Evolutionary conservation across 2,888 invertebrate genomes (phyloP).

Genomic region (Heliconius hortense): DNA sequence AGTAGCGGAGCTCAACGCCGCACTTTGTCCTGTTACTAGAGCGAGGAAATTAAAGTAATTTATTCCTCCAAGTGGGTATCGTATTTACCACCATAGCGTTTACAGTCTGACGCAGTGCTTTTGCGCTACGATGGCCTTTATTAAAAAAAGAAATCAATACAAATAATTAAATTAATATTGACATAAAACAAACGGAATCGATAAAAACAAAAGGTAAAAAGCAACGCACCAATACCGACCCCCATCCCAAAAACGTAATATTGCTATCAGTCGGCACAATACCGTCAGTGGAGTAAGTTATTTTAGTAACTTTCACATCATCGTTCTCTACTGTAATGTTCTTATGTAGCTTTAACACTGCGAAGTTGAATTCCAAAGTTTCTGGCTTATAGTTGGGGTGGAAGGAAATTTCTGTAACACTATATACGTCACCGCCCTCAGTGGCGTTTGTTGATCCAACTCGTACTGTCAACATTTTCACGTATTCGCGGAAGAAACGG

Average conservation of each 20-base stretch:
- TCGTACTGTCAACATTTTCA: constrained; percentile 69
- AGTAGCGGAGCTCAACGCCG: too few relatives aligned
- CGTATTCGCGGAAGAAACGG: constrained; percentile 73
- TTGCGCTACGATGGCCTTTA: too few relatives aligned
- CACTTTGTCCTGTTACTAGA: too few relatives aligned
- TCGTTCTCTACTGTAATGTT: constrained; percentile 55
- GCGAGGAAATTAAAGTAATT: too few relatives aligned
- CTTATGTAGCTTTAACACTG: constrained; percentile 62
- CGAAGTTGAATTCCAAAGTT: constrained; percentile 69
- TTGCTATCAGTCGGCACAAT: constrained; percentile 59
- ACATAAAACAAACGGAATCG: not conserved
- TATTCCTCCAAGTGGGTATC: too few relatives aligned
- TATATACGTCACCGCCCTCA: constrained; percentile 60
- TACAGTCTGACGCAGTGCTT: too few relatives aligned
- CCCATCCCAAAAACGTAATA: constrained; percentile 71
- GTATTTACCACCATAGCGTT: too few relatives aligned
- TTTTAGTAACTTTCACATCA: constrained; percentile 45
- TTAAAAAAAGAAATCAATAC: not conserved
- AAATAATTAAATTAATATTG: not conserved
- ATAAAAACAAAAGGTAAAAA: too few relatives aligned
- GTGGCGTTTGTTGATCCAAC: constrained; percentile 71
- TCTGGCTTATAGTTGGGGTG: constrained; percentile 75
- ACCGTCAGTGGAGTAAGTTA: constrained; percentile 52
- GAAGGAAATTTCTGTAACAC: constrained; percentile 68
- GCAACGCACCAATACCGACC: constrained; percentile 67